Conservation (phyloP, 2,113 vertebrate genomes). For the Cavia porcellus region DNA sequence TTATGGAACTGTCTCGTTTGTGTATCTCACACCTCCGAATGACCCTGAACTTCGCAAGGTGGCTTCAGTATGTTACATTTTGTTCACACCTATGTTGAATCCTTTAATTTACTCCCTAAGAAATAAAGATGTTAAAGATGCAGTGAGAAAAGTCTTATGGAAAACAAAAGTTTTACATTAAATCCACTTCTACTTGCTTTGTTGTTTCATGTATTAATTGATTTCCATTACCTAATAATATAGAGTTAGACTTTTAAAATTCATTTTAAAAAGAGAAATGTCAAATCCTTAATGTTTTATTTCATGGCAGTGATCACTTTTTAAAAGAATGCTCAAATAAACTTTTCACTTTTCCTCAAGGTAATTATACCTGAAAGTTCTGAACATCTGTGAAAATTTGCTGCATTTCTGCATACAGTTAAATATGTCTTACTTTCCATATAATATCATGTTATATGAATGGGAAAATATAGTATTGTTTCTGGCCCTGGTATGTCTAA, state of each 20-base stretch:
- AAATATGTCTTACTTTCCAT: background rate
- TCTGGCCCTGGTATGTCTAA: background rate
- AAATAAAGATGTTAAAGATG: constrained; percentile 80
- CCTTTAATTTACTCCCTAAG: constrained; percentile 76
- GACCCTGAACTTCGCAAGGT: constrained; percentile 69
- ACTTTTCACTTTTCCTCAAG: background rate
- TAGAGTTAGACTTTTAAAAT: constrained; percentile 1
- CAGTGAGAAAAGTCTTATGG: constrained; percentile 63
- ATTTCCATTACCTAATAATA: background rate
- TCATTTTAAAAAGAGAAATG: background rate
- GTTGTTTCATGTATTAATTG: background rate
- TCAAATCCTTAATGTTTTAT: constrained; percentile 7
- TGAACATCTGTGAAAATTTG: background rate
- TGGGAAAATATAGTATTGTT: background rate
- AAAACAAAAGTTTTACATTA: constrained; percentile 47
- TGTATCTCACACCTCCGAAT: constrained; percentile 69
- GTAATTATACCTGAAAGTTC: background rate
- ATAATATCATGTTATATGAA: background rate
- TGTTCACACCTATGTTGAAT: constrained; percentile 78
- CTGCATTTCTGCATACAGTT: background rate
- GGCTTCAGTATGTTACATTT: constrained; percentile 70
- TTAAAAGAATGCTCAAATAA: background rate
- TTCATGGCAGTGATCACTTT: background rate
- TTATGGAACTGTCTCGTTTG: constrained; percentile 73
- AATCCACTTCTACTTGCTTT: background rate